Evolutionary conservation across 2,797 vertebrate genomes (phyloP), one percentile per base, ranked within the genome.

Genomic region (Danio jaintianensis): DNA sequence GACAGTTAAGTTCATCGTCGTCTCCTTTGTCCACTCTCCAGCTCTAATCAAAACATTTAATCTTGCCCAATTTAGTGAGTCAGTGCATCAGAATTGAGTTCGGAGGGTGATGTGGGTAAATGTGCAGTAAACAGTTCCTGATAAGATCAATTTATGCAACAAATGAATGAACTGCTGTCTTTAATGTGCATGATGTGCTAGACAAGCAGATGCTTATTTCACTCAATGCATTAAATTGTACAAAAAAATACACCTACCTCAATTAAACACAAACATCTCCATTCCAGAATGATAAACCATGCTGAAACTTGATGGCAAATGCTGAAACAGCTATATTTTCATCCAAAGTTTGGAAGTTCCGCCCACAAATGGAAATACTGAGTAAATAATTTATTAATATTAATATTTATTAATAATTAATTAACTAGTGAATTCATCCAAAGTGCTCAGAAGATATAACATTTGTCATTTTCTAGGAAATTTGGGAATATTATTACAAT

Each of bases 71-170:
- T 79, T 79, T 69, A 72, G 36, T 38, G 10, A 62, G 69, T 75
- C 47, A 63, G 36, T 48, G 22, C 7, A 40, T 68, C 53, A 55
- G 61, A 56, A 69, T 52, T 53, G 53, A 63, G 74, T 85, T 75
- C 13, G 40, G 63, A 40, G 72, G 76, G 82, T 6, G 9, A 10
- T 78, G 75, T 48, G 47, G 70, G 63, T 55, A 58, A 79, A 78
- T 62, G 55, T 72, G 63, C 22, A 43, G 9, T 70, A 81, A 83
- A 81, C 78, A 73, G 38, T 11, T 83, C 36, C 59, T 80, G 82
- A 82, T 80, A 83, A 70, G 52, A 75, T 50, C 68, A 76, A 55
- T 66, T 77, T 68, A 58, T 5, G 42, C 78, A 69, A 75, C 47
- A 73, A 75, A 82, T 67, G 8, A 56, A 71, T 50, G 29, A 63